Percentiles rank a stretch among this genome's conserved stretches.
These are phyloP conservation scores for Margaritifera margaritifera DNA, from an alignment of 2,888 invertebrate species.

Conservation along the genomic window DNA sequence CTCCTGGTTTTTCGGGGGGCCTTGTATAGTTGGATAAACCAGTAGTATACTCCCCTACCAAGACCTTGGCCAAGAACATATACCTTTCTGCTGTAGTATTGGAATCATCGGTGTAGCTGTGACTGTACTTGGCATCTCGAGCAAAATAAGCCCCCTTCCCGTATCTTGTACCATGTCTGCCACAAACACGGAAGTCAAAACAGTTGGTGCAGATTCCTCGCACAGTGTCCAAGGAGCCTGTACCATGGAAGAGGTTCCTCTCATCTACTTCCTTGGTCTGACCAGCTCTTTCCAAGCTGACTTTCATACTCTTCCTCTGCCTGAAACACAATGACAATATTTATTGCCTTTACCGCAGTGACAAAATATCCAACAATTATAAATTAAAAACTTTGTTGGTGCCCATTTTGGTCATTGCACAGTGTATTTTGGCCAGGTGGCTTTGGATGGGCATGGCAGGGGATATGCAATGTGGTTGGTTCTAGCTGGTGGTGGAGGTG, in stretches of 20 bases:
- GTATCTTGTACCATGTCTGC: constrained; percentile 51
- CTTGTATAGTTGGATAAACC: constrained; percentile 31
- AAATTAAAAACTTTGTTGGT: no score
- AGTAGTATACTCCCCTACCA: constrained; percentile 51
- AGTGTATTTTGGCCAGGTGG: no score
- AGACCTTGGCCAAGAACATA: constrained; percentile 55
- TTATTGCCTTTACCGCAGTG: no score
- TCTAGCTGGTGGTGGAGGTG: no score
- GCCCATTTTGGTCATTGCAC: no score
- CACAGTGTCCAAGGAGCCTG: constrained; percentile 38
- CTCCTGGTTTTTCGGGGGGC: constrained; percentile 43
- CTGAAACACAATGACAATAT: constrained; percentile 16
- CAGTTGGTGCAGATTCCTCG: constrained; percentile 51
- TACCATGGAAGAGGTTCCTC: constrained; percentile 53
- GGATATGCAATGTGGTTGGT: no score
- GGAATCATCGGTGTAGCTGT: constrained; percentile 26
- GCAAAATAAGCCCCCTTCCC: constrained; percentile 58
- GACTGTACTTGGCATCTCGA: constrained; percentile 42
- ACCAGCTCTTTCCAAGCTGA: constrained; percentile 11
- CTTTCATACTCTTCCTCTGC: constrained; percentile 25
- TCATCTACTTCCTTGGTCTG: constrained; percentile 21
- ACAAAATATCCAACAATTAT: no score
- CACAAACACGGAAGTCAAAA: constrained; percentile 52
- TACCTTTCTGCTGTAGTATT: constrained; percentile 15
- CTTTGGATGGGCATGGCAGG: no score